Evolutionary conservation across 2,797 vertebrate genomes (phyloP).

Genomic region (Anabacerthia variegaticeps): DNA sequence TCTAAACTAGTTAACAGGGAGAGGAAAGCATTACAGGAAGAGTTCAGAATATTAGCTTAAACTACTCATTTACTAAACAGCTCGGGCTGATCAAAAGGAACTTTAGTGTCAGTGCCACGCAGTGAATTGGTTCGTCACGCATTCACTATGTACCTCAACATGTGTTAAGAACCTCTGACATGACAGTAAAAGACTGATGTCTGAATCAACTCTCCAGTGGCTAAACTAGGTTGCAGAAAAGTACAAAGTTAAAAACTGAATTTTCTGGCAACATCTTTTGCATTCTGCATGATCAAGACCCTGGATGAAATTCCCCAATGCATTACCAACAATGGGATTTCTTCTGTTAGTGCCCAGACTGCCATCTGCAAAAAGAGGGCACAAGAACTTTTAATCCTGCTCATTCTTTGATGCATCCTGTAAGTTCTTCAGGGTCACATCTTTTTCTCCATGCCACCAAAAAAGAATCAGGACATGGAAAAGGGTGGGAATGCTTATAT

Average conservation of each 20-base stretch:
- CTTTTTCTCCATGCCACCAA: not conserved
- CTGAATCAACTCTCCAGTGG: not conserved
- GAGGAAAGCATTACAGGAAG: not conserved
- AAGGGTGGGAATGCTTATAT: not conserved
- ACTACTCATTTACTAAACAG: not conserved
- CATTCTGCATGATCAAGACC: not conserved
- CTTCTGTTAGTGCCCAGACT: not conserved
- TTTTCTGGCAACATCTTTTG: not conserved
- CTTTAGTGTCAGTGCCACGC: fast-evolving
- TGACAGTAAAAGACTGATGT: not conserved
- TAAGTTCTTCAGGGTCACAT: not conserved
- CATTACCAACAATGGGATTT: not conserved
- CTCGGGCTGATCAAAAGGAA: not conserved
- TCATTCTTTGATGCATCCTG: not conserved
- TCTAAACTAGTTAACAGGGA: not conserved
- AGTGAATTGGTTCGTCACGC: not conserved
- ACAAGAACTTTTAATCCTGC: not conserved
- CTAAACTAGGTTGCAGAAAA: not conserved
- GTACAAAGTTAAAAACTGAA: not conserved
- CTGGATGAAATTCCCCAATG: not conserved
- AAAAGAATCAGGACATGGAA: fast-evolving
- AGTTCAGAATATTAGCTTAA: not conserved
- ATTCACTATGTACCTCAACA: not conserved
- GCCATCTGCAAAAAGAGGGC: not conserved
- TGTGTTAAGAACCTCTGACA: not conserved